Conservation (phyloP, 2,888 invertebrate genomes). For the Rhynchonema sp. region DNA sequence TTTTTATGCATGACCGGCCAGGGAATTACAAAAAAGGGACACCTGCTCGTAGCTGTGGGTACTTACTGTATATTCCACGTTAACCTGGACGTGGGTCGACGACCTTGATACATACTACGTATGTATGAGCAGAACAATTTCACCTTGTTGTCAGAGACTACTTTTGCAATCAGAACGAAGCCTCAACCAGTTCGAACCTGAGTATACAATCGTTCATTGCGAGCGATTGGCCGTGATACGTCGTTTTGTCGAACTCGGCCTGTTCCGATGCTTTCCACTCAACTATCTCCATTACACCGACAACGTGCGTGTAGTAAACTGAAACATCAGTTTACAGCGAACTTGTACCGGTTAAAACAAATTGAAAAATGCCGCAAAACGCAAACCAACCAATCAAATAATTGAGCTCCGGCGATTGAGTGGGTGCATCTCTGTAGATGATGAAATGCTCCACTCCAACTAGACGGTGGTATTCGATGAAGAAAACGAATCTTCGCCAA, state of each 20-base stretch:
- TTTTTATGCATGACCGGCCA: too few species aligned
- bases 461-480: not conserved
- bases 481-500: not conserved
- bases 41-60: too few species aligned
- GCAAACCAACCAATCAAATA: too few species aligned
- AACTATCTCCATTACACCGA: not conserved
- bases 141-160: not conserved
- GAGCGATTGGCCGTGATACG: not conserved
- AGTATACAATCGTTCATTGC: not conserved
- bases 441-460: not conserved
- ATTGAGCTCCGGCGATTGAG: not conserved
- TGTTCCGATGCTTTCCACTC: not conserved
- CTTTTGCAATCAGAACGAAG: not conserved
- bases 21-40: too few species aligned
- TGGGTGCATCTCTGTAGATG: not conserved
- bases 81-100: too few species aligned
- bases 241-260: not conserved
- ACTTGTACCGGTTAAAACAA: too few species aligned
- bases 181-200: not conserved
- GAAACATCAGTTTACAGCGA: too few species aligned
- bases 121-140: too few species aligned
- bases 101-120: too few species aligned
- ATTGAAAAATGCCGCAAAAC: too few species aligned
- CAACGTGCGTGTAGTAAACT: not conserved
- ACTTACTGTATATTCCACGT: too few species aligned